These are phyloP conservation scores for Cercopithecus mona DNA, from an alignment of 2,113 vertebrate genomes.

Conservation along the genomic window DNA sequence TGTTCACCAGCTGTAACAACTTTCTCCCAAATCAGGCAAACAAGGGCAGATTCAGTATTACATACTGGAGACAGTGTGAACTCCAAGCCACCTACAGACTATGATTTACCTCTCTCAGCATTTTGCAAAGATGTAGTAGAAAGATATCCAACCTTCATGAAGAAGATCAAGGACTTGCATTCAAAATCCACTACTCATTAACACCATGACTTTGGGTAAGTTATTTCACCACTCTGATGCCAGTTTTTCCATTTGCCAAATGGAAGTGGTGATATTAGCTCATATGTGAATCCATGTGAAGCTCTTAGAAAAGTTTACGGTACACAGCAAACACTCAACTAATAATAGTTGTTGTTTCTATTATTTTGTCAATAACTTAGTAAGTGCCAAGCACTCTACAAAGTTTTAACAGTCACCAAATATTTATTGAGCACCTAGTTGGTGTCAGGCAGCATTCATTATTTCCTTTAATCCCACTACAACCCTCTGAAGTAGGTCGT, in stretches of 20 bases:
- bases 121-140: neutral
- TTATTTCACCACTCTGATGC: neutral
- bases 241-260: neutral
- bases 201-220: neutral
- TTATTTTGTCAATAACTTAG: neutral
- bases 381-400: neutral
- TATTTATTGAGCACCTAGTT: neutral
- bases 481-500: neutral
- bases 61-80: neutral
- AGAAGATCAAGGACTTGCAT: neutral
- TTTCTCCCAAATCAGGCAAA: constrained; percentile 1
- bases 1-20: neutral
- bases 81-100: neutral
- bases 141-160: neutral
- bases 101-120: neutral
- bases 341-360: neutral
- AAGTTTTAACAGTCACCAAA: neutral
- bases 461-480: neutral
- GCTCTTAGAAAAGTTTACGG: neutral
- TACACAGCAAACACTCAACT: neutral
- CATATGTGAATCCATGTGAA: neutral
- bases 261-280: neutral
- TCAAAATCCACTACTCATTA: neutral
- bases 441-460: neutral
- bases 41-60: neutral